These are phyloP conservation scores for Drosophila mettleri DNA, from an alignment of 2,888 invertebrate species.

Conservation along the genomic window DNA sequence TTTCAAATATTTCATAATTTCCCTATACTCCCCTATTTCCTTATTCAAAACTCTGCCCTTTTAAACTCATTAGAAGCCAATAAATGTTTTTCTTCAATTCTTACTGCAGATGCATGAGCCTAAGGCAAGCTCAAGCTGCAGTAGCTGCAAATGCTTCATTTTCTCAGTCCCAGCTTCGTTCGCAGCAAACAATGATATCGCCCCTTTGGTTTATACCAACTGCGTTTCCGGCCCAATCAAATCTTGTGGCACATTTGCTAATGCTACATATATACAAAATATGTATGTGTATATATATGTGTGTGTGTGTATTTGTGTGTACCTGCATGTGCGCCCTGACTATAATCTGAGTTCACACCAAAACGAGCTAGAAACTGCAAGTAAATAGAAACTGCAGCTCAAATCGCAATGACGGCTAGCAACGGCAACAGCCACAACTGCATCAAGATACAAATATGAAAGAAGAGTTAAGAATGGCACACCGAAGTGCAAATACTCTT, in stretches of 20 bases:
- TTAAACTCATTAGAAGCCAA: not conserved
- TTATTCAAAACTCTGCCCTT: too few relatives aligned
- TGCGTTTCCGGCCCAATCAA: constrained; percentile 39
- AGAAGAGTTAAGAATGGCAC: not conserved
- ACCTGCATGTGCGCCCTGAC: constrained; percentile 10
- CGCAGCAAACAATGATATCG: not conserved
- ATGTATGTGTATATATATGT: constrained; percentile 11
- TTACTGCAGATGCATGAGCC: not conserved
- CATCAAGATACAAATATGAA: constrained; percentile 21
- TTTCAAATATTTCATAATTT: too few relatives aligned
- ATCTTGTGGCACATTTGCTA: constrained; percentile 28
- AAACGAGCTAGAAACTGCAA: constrained; percentile 72
- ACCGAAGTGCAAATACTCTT: constrained; percentile 3
- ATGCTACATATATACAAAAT: constrained; percentile 31
- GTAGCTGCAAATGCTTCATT: not conserved
- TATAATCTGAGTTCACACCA: constrained; percentile 57
- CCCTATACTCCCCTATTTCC: too few relatives aligned
- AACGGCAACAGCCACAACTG: constrained; percentile 1
- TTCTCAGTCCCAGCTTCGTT: not conserved
- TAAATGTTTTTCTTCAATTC: not conserved
- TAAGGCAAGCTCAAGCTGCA: not conserved
- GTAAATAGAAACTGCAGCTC: constrained; percentile 74
- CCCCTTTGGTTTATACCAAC: not conserved
- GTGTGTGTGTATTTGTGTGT: not conserved
- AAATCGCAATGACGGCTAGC: constrained; percentile 43